Percentiles rank a stretch among this genome's conserved stretches.
Evolutionary conservation across 2,888 invertebrate genomes (phyloP).

Genomic region (Chironomus riparius): DNA sequence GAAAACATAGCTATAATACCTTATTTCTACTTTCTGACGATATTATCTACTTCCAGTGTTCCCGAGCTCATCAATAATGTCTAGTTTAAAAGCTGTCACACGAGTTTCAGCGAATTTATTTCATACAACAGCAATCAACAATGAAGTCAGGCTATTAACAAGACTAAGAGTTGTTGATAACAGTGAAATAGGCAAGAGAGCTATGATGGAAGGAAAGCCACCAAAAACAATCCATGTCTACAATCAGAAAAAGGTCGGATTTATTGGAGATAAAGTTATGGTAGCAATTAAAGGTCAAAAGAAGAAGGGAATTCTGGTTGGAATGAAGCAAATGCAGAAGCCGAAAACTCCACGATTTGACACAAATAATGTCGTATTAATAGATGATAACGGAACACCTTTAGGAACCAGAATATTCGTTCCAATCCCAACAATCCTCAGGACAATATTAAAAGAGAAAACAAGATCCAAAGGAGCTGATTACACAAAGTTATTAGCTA

Average conservation of each 20-base stretch:
- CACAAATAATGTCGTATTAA: slow-evolving; percentile 89
- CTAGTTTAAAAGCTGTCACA: background rate
- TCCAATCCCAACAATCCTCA: slow-evolving; percentile 83
- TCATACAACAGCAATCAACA: slow-evolving; percentile 50
- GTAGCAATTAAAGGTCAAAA: slow-evolving; percentile 93
- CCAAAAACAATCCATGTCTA: slow-evolving; percentile 92
- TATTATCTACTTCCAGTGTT: no score
- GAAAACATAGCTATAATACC: no score
- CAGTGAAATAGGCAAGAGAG: slow-evolving; percentile 86
- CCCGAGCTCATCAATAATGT: background rate
- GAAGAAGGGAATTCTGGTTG: slow-evolving; percentile 86
- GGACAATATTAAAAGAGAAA: slow-evolving; percentile 73
- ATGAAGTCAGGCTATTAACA: slow-evolving; percentile 64
- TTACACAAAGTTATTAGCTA: slow-evolving; percentile 84
- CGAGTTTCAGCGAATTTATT: slow-evolving; percentile 34
- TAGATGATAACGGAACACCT: slow-evolving; percentile 91
- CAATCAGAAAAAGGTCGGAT: slow-evolving; percentile 60
- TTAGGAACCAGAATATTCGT: slow-evolving; percentile 91
- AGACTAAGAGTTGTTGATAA: slow-evolving; percentile 93
- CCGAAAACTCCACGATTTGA: slow-evolving; percentile 83
- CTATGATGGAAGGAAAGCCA: slow-evolving; percentile 89
- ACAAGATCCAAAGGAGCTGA: slow-evolving; percentile 75
- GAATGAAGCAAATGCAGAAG: slow-evolving; percentile 73
- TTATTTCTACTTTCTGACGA: no score
- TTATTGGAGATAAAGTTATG: slow-evolving; percentile 74